phyloP scores from a whole-genome alignment of 2,113 vertebrate genomes.

The Phrynosoma platyrhinos region DNA sequence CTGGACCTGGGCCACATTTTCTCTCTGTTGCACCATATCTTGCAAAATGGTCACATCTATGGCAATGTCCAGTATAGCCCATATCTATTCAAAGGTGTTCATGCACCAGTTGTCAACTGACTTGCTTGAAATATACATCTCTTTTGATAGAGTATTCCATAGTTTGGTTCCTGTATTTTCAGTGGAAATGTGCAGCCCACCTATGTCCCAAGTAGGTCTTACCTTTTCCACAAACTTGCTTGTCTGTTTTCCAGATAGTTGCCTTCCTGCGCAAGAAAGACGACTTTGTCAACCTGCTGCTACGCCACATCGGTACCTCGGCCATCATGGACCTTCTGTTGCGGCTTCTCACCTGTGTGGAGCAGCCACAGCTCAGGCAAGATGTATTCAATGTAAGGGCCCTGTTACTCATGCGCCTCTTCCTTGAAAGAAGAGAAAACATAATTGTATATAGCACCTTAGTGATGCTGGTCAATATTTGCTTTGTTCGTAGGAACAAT shows the following conservation, averaged over 20 bases:
- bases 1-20: background rate
- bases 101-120: background rate
- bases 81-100: no score
- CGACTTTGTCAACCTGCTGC: conserved; percentile 75
- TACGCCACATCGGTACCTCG: conserved; percentile 77
- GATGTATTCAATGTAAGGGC: conserved; percentile 75
- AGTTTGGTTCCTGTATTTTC: background rate
- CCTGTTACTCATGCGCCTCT: background rate
- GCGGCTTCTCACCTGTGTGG: conserved; percentile 78
- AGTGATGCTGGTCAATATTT: background rate
- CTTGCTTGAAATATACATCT: background rate
- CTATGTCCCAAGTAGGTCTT: background rate
- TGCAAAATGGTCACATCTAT: background rate
- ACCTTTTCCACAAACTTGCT: background rate
- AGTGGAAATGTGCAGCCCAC: background rate
- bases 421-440: background rate
- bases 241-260: conserved; percentile 65
- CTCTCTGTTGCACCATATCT: background rate
- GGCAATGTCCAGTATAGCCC: background rate
- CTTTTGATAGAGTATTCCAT: background rate
- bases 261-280: conserved; percentile 79
- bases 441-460: background rate
- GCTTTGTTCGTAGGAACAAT: background rate
- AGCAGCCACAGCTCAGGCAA: conserved; percentile 75
- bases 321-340: conserved; percentile 80